A percentile compares a stretch with the other conserved stretches of the same genome.
phyloP scores from a whole-genome alignment of 1,140 invertebrate genomes.

The Alviniconcha marisindica region DNA sequence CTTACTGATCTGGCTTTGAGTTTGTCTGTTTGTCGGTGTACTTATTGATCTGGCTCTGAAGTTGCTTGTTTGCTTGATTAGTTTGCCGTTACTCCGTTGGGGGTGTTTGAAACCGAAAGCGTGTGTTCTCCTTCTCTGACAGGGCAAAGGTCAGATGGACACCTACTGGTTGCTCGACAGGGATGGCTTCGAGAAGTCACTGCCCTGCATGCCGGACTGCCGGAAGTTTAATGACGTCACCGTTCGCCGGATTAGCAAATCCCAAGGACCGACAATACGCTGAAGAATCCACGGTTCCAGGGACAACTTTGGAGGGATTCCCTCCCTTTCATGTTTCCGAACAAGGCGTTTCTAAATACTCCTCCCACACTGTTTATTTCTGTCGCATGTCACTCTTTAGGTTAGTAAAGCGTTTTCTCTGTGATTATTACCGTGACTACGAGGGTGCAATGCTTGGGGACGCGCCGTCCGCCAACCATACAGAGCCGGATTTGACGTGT shows the following conservation, averaged over 20 bases:
- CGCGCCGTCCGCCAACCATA: too few species aligned
- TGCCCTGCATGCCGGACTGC: slow-evolving; percentile 48
- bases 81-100: too few species aligned
- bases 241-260: slow-evolving; percentile 22
- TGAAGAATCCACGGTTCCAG: neutral
- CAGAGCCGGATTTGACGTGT: too few species aligned
- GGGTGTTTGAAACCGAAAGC: too few species aligned
- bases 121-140: neutral
- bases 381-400: neutral
- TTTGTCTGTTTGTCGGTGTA: too few species aligned
- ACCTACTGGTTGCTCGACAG: slow-evolving; percentile 56
- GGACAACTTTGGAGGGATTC: neutral
- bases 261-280: neutral
- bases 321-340: neutral
- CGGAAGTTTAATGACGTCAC: slow-evolving; percentile 42
- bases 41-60: too few species aligned
- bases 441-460: too few species aligned
- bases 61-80: too few species aligned
- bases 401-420: too few species aligned
- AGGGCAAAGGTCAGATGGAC: slow-evolving; percentile 55
- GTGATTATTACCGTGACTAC: too few species aligned
- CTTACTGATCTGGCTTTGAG: too few species aligned
- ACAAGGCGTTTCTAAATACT: neutral
- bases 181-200: slow-evolving; percentile 43
- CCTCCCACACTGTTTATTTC: neutral